These are phyloP conservation scores for Epinephelus fuscoguttatus DNA, from an alignment of 2,113 vertebrate genomes.

Conservation along the genomic window DNA sequence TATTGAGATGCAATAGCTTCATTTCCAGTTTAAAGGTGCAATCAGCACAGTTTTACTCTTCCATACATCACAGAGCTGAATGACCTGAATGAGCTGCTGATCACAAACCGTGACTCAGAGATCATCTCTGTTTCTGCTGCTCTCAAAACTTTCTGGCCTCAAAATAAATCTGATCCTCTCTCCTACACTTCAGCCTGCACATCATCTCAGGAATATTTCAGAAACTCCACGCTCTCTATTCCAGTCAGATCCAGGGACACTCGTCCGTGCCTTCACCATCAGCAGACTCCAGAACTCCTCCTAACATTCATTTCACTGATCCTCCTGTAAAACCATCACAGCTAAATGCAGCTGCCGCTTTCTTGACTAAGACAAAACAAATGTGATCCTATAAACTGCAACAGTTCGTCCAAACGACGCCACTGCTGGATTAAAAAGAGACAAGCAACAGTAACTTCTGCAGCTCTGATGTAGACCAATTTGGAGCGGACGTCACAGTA, in stretches of 20 bases:
- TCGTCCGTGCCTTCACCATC: background rate
- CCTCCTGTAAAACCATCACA: too few species aligned
- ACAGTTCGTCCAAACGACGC: too few species aligned
- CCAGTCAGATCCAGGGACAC: background rate
- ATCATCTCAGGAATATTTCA: background rate
- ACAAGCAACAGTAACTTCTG: too few species aligned
- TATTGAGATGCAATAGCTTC: conserved; percentile 22
- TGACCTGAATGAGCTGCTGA: conserved; percentile 8
- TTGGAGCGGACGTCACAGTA: too few species aligned
- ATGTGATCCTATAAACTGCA: too few species aligned
- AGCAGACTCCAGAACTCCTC: background rate
- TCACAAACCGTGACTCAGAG: background rate
- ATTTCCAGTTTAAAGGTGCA: conserved; percentile 30
- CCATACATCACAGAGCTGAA: background rate
- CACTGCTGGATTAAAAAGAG: too few species aligned
- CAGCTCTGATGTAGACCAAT: too few species aligned
- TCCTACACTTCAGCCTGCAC: background rate
- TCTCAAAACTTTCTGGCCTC: background rate
- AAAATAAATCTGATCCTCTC: background rate
- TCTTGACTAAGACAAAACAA: too few species aligned
- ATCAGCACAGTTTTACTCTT: background rate
- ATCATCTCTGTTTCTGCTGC: background rate
- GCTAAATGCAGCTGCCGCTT: too few species aligned
- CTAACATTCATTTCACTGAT: too few species aligned
- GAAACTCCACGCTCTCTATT: background rate